Conservation (phyloP, 2,888 invertebrate genomes). For the Xestia sexstrigata region DNA sequence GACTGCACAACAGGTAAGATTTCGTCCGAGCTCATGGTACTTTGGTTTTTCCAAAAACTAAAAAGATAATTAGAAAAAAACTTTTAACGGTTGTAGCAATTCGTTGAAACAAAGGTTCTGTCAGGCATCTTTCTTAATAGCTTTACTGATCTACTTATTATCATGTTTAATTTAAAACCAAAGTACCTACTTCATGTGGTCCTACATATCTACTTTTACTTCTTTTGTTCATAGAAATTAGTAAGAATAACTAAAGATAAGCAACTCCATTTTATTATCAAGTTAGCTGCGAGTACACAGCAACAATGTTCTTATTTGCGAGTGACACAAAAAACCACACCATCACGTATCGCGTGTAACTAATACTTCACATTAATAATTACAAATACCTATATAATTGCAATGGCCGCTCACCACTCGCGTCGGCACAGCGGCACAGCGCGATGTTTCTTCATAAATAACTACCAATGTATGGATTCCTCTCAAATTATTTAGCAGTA, state of each 20-base stretch:
- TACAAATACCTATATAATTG: conserved; percentile 80
- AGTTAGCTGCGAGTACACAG: conserved; percentile 37
- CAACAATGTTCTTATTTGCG: conserved; percentile 41
- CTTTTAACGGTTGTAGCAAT: too few species aligned
- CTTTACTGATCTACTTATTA: too few species aligned
- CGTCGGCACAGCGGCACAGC: conserved; percentile 40
- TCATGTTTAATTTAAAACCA: too few species aligned
- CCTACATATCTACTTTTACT: too few species aligned
- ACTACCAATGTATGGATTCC: conserved; percentile 61
- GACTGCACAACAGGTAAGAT: conserved; percentile 54
- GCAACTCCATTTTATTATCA: too few species aligned
- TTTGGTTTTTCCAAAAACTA: neutral
- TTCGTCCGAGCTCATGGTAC: too few species aligned
- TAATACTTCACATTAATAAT: conserved; percentile 74
- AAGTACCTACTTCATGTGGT: conserved; percentile 4
- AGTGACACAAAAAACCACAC: conserved; percentile 64
- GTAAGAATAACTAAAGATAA: too few species aligned
- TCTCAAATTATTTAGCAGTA: conserved; percentile 64
- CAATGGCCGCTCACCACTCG: conserved; percentile 65
- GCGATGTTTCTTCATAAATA: conserved; percentile 60
- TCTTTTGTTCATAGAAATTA: too few species aligned
- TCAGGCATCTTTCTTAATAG: too few species aligned
- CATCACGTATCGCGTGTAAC: conserved; percentile 65
- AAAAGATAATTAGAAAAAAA: neutral
- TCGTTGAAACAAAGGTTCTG: neutral